Conservation (phyloP, 2,797 vertebrate species). For the Paguma larvata region DNA sequence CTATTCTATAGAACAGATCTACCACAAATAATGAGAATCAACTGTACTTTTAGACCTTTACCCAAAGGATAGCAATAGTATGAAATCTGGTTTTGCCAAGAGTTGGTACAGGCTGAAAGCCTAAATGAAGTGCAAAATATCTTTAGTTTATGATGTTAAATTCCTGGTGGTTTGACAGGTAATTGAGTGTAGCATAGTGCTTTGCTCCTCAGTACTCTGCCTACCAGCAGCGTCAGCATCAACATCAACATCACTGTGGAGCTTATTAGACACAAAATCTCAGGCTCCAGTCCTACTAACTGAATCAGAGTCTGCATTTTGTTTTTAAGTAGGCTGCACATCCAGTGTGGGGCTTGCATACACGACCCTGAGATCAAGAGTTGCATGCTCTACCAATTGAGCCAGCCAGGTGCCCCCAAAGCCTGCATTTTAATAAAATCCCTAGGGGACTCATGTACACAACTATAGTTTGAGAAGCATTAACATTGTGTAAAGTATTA, state of each 20-base stretch:
- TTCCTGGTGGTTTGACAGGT: background rate
- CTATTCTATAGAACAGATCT: background rate
- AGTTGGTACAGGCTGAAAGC: background rate
- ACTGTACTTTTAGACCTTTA: background rate
- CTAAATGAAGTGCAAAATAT: background rate
- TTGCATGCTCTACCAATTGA: background rate
- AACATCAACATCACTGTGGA: background rate
- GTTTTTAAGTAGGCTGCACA: background rate
- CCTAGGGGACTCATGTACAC: background rate
- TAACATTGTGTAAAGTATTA: background rate
- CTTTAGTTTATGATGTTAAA: background rate
- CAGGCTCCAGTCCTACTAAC: background rate
- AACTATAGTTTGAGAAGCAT: background rate
- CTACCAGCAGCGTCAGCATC: background rate
- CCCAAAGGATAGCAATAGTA: background rate
- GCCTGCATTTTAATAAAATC: background rate
- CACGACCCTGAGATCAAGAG: background rate
- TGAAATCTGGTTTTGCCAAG: background rate
- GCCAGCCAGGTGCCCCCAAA: background rate
- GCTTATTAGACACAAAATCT: background rate
- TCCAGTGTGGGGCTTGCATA: background rate
- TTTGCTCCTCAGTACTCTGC: background rate
- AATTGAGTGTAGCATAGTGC: background rate
- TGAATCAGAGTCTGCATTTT: background rate
- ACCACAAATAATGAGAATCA: background rate